Base-by-base conservation (phyloP, 2,888 invertebrate genomes). In the Pharmacophagus antenor region DNA sequence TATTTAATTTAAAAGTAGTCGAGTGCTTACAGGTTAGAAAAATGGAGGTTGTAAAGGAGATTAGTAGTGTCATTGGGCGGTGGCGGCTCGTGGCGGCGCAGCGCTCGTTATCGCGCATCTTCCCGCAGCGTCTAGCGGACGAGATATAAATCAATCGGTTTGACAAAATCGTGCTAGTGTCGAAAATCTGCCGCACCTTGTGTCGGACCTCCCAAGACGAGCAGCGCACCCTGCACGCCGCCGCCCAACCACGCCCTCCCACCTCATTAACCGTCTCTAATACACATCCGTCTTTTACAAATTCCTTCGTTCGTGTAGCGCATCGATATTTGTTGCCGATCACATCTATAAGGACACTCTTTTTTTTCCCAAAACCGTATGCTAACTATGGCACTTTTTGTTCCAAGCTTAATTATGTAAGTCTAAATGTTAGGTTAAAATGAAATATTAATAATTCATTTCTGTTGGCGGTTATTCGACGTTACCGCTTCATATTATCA, bases 141-240 rank as follows among this genome's bases (percentile, higher is more conserved):
- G 71, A 80, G 84, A 87, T 84, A 88, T 87, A 80, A 83, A 88
- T 88, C 87, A 85, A 75, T 70, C 64, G 68, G 77, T 80, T 88
- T 85, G 88, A 87, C 88, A 88, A 88, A 88, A 88, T 87, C 85
- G 83, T 87, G 85, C 83, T 72, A 82, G 88, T 88, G 89, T 88
- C 88, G 87, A 88, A 88, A 87, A 85, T 87, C 73, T 82, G 84
- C 81, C 78, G 80, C 77, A 74, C 77, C 70, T 68, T 69, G 63
- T 72, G 76, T 73, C 73, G 71, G 74, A 89, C 88, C 89, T 88
- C 87, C 89, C 87, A 89, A 88, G 79, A 84, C 77, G 70, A 85
- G 82, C 77, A 84, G 75, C 89, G 84, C 89, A 88, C 88, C 82
- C 77, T 77, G 73, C 75, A 69, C 75, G 72, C 74, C 73, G 66